Evolutionary conservation across 2,888 invertebrate species (phyloP), one percentile per base, ranked within the genome.

Genomic region (Drepanosiphum platanoidis): DNA sequence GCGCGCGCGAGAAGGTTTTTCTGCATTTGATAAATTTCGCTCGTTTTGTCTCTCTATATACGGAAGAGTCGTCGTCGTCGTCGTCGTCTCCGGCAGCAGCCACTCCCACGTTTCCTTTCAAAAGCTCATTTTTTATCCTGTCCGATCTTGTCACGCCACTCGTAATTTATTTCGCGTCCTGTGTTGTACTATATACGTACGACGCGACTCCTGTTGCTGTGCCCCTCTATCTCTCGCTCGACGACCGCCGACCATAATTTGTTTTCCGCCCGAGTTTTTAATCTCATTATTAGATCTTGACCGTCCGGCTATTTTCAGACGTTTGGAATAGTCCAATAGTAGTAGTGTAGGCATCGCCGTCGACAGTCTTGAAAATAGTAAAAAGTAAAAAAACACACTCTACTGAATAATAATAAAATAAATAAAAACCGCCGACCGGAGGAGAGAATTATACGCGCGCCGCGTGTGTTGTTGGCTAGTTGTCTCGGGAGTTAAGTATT

Each of bases 101-200:
- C 27, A 72, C 66, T 64, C 46, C 82, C 46, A 83, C 64, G 18
- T 66, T 74, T 83, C 72, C n/a, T 42, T 46, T 66, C 66, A 34
- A 7, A 34, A 83, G 58, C 64, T 74, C 42, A 83, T 74, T 66
- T 82, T 74, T 74, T 79, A 68, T 79, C 15, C 46, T 68, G 68
- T 79, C 46, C 34, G n/a, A 34, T 83, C 42, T 74, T 74, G 83
- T 66, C n/a, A 42, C 64, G 42, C 42, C n/a, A n/a, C 42, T 46
- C 27, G 46, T 74, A 83, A 83, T 72, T 82, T 61, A 42, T 72
- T 74, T 74, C n/a, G n/a, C n/a, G n/a, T n/a, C n/a, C n/a, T n/a
- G n/a, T n/a, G n/a, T n/a, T n/a, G n/a, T n/a, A 42, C 66, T 72
- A 61, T 82, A 58, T 52, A n/a, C 15, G n/a, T 22, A 46, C 22